Conservation (phyloP, 2,113 vertebrate species). For the Syngnathoides biaculeatus region DNA sequence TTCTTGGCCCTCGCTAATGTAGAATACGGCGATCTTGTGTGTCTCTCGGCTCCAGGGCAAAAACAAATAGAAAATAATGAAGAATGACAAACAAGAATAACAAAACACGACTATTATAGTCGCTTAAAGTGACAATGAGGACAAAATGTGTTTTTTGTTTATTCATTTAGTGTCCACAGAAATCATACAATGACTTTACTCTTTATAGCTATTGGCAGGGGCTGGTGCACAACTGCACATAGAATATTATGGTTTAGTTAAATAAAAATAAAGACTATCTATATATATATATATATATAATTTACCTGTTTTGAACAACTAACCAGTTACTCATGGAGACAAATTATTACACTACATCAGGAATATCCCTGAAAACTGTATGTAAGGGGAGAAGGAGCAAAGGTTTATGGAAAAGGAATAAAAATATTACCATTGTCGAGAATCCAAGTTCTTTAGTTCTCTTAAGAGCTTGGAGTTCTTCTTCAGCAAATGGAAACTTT, state of each 20-base stretch:
- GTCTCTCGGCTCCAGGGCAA: slow-evolving; percentile 85
- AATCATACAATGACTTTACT: not conserved
- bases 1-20: slow-evolving; percentile 95
- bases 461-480: slow-evolving; percentile 96
- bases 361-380: not conserved
- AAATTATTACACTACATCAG: not conserved
- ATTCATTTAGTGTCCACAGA: not conserved
- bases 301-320: not conserved
- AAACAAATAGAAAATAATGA: slow-evolving; percentile 11
- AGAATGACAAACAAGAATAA: too few species aligned
- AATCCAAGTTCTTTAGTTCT: slow-evolving; percentile 97
- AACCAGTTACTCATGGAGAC: not conserved
- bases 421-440: slow-evolving; percentile 88
- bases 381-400: not conserved
- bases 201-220: not conserved
- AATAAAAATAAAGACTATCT: too few species aligned
- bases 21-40: slow-evolving; percentile 97
- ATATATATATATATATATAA: too few species aligned
- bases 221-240: not conserved
- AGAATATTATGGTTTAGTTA: not conserved
- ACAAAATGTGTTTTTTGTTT: not conserved
- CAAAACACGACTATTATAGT: not conserved
- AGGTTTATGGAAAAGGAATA: not conserved
- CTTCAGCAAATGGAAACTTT: slow-evolving; percentile 96
- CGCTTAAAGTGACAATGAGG: not conserved